These are phyloP conservation scores for Drosophila miranda DNA, from an alignment of 1,140 invertebrate species.

Conservation along the genomic window DNA sequence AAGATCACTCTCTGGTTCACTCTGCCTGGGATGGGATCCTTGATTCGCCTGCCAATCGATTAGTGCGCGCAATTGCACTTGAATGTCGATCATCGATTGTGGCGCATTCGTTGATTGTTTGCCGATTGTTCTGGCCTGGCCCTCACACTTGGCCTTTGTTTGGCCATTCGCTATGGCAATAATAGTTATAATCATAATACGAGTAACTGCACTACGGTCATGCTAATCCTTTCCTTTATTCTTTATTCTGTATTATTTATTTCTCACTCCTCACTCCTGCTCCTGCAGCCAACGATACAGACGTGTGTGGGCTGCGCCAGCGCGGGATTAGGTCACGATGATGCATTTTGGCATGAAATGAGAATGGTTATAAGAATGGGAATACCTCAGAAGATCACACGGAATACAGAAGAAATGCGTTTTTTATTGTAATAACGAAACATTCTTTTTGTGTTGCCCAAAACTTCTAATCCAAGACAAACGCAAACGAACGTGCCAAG, in stretches of 20 bases:
- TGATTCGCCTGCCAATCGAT: constrained; percentile 53
- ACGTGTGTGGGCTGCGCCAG: constrained; percentile 75
- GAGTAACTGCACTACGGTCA: constrained; percentile 24
- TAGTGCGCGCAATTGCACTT: constrained; percentile 74
- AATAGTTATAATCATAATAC: constrained; percentile 23
- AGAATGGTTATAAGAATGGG: constrained; percentile 8
- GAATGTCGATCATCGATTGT: constrained; percentile 59
- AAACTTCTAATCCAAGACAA: constrained; percentile 25
- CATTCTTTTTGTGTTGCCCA: constrained; percentile 12
- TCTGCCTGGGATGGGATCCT: not conserved
- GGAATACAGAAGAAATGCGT: constrained; percentile 45
- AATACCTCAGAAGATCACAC: not conserved
- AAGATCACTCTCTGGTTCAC: constrained; percentile 4
- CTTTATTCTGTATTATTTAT: not conserved
- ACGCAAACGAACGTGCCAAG: constrained; percentile 67
- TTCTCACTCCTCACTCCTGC: no score
- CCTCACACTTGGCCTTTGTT: constrained; percentile 71
- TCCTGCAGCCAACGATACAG: not conserved
- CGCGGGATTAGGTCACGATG: constrained; percentile 54
- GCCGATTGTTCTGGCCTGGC: constrained; percentile 21
- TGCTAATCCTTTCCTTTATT: constrained; percentile 66
- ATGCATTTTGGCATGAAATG: constrained; percentile 63
- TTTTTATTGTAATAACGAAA: constrained; percentile 71
- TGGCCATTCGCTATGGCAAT: constrained; percentile 60
- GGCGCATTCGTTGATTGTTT: constrained; percentile 66